Evolutionary conservation across 2,888 invertebrate species (phyloP), one percentile per base, ranked within the genome.

Genomic region (Poecilus cupreus): DNA sequence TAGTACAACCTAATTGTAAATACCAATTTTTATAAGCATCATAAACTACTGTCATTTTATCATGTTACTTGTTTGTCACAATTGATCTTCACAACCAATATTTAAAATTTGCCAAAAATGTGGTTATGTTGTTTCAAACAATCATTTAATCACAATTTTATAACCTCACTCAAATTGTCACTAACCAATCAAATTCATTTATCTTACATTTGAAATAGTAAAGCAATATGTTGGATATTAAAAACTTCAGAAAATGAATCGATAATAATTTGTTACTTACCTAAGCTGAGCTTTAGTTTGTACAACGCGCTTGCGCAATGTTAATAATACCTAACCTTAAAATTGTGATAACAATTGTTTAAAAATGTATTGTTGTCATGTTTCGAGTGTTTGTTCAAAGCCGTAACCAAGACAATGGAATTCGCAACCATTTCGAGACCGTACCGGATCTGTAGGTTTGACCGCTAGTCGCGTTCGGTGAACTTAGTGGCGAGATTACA

Each of bases 401-500:
- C 60, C 39, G 60, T 60, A 78, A 78, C 43, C 77, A 77, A 2
- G 51, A 51, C 18, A 51, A 51, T 13, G 51, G 51, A 18, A 46
- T 46, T 18, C 51, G 49, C 32, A 46, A 72, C 26, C 13, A 75
- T 75, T 51, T 11, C 26, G 1, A 22, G 13, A 22, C n/a, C 32
- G n/a, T n/a, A 13, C 18, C 13, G n/a, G 60, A 26, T 43, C 46
- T 78, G 32, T 18, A 13, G 54, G 5, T 80, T 37, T 80, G 26
- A 39, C 74, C 22, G 72, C 57, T 43, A 22, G 68, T 46, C 60
- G 32, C 60, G 26, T 26, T 6, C 11, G 10, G 46, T 43, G 79
- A 46, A 26, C 20, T 16, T 54, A 51, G 24, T 72, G 54, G 43
- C 39, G 16, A 32, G 64, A 37, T 82, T 64, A 75, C 43, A 74